These are phyloP conservation scores for Dichetophora obliterata DNA, from an alignment of 2,888 invertebrate genomes.

Conservation along the genomic window DNA sequence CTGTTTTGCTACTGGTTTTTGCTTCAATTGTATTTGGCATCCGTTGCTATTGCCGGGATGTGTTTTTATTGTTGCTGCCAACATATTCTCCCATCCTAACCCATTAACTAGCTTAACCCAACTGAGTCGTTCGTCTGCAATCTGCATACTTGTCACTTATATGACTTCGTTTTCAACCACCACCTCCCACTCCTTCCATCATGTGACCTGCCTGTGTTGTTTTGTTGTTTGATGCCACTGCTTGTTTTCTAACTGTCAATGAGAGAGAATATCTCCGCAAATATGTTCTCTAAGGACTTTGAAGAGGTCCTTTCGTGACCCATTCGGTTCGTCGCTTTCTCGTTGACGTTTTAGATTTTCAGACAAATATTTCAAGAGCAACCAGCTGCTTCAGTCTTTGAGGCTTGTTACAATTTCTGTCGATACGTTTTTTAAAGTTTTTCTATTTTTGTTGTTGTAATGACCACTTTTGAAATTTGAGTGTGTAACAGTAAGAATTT, in stretches of 20 bases:
- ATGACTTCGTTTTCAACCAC: neutral
- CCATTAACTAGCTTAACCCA: neutral
- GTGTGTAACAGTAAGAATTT: constrained; percentile 28
- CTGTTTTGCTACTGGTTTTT: neutral
- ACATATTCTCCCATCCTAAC: neutral
- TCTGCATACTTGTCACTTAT: constrained; percentile 24
- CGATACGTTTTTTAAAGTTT: neutral
- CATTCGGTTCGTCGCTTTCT: neutral
- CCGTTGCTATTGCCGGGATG: neutral
- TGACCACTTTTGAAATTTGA: constrained; percentile 49
- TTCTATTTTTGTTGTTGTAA: constrained; percentile 36
- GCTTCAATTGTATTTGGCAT: constrained; percentile 9
- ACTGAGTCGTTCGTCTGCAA: neutral
- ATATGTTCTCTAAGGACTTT: neutral
- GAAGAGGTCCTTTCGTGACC: constrained; percentile 22
- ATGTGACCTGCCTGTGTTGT: neutral
- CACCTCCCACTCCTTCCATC: neutral
- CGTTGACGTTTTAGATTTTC: neutral
- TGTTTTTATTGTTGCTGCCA: neutral
- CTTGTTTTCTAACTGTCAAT: constrained; percentile 25
- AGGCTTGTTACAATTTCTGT: neutral
- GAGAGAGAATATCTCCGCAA: constrained; percentile 29
- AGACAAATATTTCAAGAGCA: neutral
- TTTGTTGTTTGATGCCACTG: neutral
- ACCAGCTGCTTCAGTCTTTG: neutral